phyloP scores from a whole-genome alignment of 2,113 vertebrate species.

The Dipodomys merriami region DNA sequence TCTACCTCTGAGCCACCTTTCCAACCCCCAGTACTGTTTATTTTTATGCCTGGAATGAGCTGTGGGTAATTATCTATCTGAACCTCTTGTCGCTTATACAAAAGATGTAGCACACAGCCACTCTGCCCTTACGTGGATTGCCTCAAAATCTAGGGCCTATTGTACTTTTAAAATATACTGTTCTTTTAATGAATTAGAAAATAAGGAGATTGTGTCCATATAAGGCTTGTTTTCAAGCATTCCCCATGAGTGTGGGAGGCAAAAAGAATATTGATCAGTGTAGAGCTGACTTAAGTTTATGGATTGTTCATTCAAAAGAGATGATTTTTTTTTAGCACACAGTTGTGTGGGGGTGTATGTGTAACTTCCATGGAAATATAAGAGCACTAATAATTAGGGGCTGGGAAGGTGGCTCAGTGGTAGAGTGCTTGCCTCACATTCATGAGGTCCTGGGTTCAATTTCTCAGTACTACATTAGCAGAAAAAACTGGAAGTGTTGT shows the following conservation, averaged over 20 bases:
- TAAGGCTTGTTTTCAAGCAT: conserved; percentile 45
- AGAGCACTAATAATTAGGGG: conserved; percentile 17
- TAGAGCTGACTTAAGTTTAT: conserved; percentile 45
- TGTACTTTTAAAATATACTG: not conserved
- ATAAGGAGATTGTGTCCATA: conserved; percentile 37
- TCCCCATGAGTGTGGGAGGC: conserved; percentile 19
- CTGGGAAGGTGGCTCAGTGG: no score
- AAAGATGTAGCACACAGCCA: not conserved
- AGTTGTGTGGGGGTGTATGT: conserved; percentile 41
- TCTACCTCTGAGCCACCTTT: no score
- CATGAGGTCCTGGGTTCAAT: no score
- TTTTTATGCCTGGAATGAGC: not conserved
- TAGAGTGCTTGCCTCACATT: no score
- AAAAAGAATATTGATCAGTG: conserved; percentile 38
- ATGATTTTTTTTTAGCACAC: conserved; percentile 1
- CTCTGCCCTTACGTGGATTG: not conserved
- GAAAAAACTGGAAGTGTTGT: no score
- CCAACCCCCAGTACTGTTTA: not conserved
- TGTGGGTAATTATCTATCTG: not conserved
- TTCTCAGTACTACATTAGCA: no score
- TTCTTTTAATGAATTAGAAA: conserved; percentile 33
- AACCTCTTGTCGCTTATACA: not conserved
- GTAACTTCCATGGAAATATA: not conserved
- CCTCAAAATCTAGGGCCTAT: not conserved
- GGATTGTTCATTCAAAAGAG: conserved; percentile 60